Base-by-base conservation (phyloP, 1,140 invertebrate species). In the Eupristina koningsbergeri region DNA sequence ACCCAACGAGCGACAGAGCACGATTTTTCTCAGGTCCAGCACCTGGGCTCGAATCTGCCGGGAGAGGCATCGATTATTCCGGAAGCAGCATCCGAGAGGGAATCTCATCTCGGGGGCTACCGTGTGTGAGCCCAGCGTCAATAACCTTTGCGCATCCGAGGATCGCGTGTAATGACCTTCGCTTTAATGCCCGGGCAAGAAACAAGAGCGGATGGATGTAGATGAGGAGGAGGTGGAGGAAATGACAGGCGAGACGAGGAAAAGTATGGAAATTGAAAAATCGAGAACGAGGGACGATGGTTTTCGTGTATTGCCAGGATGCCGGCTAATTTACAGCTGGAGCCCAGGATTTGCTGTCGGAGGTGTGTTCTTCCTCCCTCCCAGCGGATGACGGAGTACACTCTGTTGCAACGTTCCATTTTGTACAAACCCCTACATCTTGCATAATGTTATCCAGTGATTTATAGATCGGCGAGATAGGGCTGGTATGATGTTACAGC, bases 201-300 rank as follows among this genome's bases (percentile, higher is more conserved):
- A 58, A 76, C 31, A 61, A 58, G 61, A n/a, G 47, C 50, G 41
- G 47, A 39, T 36, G 53, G 34, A 63, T 22, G 50, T 15, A 76
- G 13, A 39, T 3, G 58, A 76, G 58, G 22, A 73, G 47, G 58
- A 63, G 19, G 0, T 19, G 29, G 29, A 29, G 39, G 19, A 76
- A n/a, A 50, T 71, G 67, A 71, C 67, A 71, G 36, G 2, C 39
- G 36, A 11, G 67, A 53, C 0, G 61, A 22, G 77, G 39, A n/a
- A 63, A 63, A 63, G 6, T 53, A 69, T 63, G 73, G 58, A 83
- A 77, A 83, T 77, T 69, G 74, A 83, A 83, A 83, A 69, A 67
- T 63, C 47, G 47, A 15, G 50, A 17, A 58, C 1, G 26, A 31
- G 79, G 61, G 17, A 39, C n/a, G 36, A 26, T 34, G 61, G 6